Base-by-base conservation (phyloP, 1,140 invertebrate genomes). In the Cylas formicarius region DNA sequence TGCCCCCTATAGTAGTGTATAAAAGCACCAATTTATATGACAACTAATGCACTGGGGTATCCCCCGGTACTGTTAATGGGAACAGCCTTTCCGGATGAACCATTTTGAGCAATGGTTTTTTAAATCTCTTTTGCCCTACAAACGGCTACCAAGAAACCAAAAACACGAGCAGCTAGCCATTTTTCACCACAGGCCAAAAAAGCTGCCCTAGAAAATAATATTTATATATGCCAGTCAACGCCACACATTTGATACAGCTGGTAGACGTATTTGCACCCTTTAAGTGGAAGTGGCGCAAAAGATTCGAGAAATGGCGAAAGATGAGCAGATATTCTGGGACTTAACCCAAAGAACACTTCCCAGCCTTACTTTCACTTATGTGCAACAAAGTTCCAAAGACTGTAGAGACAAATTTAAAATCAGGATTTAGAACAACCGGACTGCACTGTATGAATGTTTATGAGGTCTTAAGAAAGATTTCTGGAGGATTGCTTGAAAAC, bases 131-230 rank as follows among this genome's bases (percentile, higher is more conserved):
- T 41, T 41, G 13, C 27, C 17, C 23, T 17, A 41, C 13, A n/a
- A n/a, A n/a, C n/a, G n/a, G n/a, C n/a, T n/a, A n/a, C n/a, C n/a
- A n/a, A n/a, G n/a, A n/a, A 41, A 16, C n/a, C n/a, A n/a, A n/a
- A n/a, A n/a, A n/a, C n/a, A n/a, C n/a, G n/a, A n/a, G n/a, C n/a
- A n/a, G n/a, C n/a, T n/a, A n/a, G n/a, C n/a, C n/a, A n/a, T n/a
- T n/a, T n/a, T n/a, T n/a, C n/a, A n/a, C n/a, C n/a, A n/a, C n/a
- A n/a, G n/a, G n/a, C n/a, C n/a, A 41, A 29, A 20, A 41, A 41
- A 29, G 38, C 23, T 29, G 13, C 13, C 27, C 14, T 29, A 32
- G 38, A 41, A 27, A 41, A 41, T 19, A 41, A 41, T 31, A 41
- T 41, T 4, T 34, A 11, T n/a, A n/a, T n/a, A n/a, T n/a, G n/a